These are phyloP conservation scores for Epirrhoe alternata DNA, from an alignment of 2,888 invertebrate species.

Conservation along the genomic window DNA sequence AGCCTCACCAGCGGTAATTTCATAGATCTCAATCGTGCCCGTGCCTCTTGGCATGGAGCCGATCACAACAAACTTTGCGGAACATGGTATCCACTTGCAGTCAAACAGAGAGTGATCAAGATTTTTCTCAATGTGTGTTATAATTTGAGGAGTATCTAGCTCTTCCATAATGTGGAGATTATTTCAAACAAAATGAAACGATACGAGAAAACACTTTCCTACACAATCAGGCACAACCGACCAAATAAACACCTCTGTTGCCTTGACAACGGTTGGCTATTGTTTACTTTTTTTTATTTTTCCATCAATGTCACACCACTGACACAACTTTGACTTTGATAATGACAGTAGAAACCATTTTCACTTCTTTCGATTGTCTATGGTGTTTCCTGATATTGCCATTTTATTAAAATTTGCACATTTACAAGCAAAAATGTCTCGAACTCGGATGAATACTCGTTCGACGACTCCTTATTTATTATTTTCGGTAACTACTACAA, in stretches of 20 bases:
- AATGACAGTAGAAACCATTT: too few relatives aligned
- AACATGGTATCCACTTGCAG: constrained; percentile 97
- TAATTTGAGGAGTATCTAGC: constrained; percentile 93
- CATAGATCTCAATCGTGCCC: constrained; percentile 93
- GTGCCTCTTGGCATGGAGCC: constrained; percentile 94
- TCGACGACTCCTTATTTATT: too few relatives aligned
- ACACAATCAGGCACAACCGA: constrained; percentile 22
- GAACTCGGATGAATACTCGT: too few relatives aligned
- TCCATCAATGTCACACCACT: too few relatives aligned
- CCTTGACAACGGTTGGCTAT: constrained; percentile 56
- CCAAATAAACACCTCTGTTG: constrained; percentile 57
- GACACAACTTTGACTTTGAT: too few relatives aligned
- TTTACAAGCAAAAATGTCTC: too few relatives aligned
- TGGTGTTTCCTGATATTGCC: too few relatives aligned
- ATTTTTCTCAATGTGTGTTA: constrained; percentile 93
- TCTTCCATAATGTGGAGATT: constrained; percentile 58
- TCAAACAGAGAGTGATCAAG: constrained; percentile 95
- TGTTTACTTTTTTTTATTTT: not conserved
- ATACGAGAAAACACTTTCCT: constrained; percentile 35
- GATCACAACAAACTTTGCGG: constrained; percentile 95
- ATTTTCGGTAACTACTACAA: too few relatives aligned
- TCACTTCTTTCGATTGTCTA: too few relatives aligned
- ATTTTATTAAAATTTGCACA: too few relatives aligned
- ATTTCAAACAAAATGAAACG: not conserved
- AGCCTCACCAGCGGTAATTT: constrained; percentile 90